Percentiles rank a stretch among this genome's conserved stretches.
These are phyloP conservation scores for Tetraneura akinire DNA, from an alignment of 1,140 invertebrate species.

Conservation along the genomic window DNA sequence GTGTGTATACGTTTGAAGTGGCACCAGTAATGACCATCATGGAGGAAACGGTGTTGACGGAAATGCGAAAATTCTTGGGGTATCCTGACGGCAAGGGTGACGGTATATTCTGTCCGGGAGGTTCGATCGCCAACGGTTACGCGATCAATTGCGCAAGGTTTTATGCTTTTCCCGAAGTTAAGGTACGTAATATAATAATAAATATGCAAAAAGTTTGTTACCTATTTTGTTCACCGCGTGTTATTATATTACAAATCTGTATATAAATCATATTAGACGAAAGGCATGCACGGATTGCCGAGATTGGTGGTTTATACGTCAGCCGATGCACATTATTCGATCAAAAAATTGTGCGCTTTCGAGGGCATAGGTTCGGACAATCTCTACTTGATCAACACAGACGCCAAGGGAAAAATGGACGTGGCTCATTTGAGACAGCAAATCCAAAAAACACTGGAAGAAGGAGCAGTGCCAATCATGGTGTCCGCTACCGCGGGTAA, in stretches of 20 bases:
- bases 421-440: slow-evolving; percentile 70
- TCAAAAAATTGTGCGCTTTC: slow-evolving; percentile 80
- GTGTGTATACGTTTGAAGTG: slow-evolving; percentile 90
- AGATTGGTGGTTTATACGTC: slow-evolving; percentile 79
- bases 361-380: slow-evolving; percentile 79
- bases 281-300: slow-evolving; percentile 69
- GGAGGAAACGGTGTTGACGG: slow-evolving; percentile 76
- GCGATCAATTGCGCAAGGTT: slow-evolving; percentile 87
- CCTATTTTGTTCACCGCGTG: no score
- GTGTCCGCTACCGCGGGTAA: slow-evolving; percentile 87
- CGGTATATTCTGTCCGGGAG: slow-evolving; percentile 93
- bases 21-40: slow-evolving; percentile 84
- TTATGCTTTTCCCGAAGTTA: slow-evolving; percentile 74
- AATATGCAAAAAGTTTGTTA: no score
- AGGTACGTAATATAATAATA: slow-evolving; percentile 62
- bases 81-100: slow-evolving; percentile 74
- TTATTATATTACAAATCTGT: not conserved
- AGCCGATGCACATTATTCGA: slow-evolving; percentile 92
- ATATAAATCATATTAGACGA: slow-evolving; percentile 62
- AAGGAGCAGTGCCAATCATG: slow-evolving; percentile 78
- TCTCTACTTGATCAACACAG: slow-evolving; percentile 72
- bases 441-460: slow-evolving; percentile 68
- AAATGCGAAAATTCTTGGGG: slow-evolving; percentile 86
- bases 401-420: slow-evolving; percentile 77
- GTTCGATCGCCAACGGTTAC: slow-evolving; percentile 93